phyloP scores from a whole-genome alignment of 2,797 vertebrate species.

The Mallotus villosus region DNA sequence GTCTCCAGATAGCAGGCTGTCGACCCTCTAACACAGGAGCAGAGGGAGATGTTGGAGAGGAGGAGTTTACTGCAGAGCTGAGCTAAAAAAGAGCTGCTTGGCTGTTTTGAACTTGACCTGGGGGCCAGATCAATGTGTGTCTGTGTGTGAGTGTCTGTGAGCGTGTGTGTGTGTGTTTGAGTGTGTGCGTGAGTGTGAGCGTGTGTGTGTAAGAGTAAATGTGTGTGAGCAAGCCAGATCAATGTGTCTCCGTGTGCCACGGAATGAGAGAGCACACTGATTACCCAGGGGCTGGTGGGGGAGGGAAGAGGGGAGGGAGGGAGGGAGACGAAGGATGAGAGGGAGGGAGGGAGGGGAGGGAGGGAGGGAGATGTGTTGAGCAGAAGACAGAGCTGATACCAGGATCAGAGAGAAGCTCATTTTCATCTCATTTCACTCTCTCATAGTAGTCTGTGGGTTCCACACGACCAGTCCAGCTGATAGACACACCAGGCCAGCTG shows the following conservation, averaged over 20 bases:
- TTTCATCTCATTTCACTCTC: constrained; percentile 64
- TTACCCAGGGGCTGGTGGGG: constrained; percentile 74
- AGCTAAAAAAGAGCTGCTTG: constrained; percentile 63
- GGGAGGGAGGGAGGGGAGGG: constrained; percentile 9
- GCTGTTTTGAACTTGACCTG: constrained; percentile 83
- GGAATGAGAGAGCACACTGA: constrained; percentile 80
- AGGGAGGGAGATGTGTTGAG: constrained; percentile 42
- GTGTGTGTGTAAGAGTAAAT: constrained; percentile 3
- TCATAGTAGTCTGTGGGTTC: neutral
- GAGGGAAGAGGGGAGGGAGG: constrained; percentile 20
- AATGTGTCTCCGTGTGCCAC: constrained; percentile 73
- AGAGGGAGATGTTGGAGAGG: constrained; percentile 6
- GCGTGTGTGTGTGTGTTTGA: constrained; percentile 10
- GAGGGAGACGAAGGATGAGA: no score
- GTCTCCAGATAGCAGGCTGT: no score
- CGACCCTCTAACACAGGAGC: constrained; percentile 24
- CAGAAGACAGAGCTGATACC: constrained; percentile 63
- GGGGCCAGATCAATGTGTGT: constrained; percentile 77
- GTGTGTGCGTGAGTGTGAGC: constrained; percentile 12
- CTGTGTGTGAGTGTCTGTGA: constrained; percentile 1
- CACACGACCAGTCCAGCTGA: no score
- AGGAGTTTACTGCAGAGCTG: constrained; percentile 56
- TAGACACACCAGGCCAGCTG: no score
- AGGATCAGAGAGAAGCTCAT: constrained; percentile 66
- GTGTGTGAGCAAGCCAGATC: constrained; percentile 46